A percentile compares a stretch with the other conserved stretches of the same genome.
Evolutionary conservation across 2,113 vertebrate species (phyloP).

Genomic region (Ancistrus triradiatus): DNA sequence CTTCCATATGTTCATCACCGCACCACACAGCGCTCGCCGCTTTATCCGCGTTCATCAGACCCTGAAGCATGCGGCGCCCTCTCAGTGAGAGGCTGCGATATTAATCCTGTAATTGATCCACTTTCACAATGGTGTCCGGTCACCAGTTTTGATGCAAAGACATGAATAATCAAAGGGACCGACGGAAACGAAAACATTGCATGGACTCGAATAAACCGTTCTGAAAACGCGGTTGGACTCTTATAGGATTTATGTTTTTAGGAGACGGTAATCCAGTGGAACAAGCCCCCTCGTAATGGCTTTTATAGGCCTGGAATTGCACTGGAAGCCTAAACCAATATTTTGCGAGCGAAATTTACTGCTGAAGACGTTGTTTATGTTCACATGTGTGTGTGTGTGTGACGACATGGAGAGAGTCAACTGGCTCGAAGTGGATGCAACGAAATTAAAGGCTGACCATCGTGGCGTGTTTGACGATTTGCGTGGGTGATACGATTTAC

Average conservation of each 20-base stretch:
- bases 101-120: slow-evolving; percentile 32
- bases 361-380: slow-evolving; percentile 43
- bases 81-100: slow-evolving; percentile 15
- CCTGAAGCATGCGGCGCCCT: slow-evolving; percentile 19
- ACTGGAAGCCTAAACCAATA: slow-evolving; percentile 46
- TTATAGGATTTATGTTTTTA: slow-evolving; percentile 43
- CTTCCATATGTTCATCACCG: slow-evolving; percentile 10
- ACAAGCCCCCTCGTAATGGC: slow-evolving; percentile 34
- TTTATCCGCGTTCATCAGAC: slow-evolving; percentile 20
- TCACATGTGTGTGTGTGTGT: slow-evolving; percentile 23
- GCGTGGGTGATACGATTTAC: too few relatives aligned
- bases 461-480: too few relatives aligned
- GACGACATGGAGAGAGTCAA: slow-evolving; percentile 12
- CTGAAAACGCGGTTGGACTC: slow-evolving; percentile 37
- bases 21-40: slow-evolving; percentile 8
- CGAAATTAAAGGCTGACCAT: too few relatives aligned
- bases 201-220: slow-evolving; percentile 32
- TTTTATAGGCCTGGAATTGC: slow-evolving; percentile 46
- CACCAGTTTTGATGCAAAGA: slow-evolving; percentile 28
- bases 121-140: slow-evolving; percentile 23
- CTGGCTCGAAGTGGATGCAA: too few relatives aligned
- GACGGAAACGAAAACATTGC: slow-evolving; percentile 43
- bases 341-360: slow-evolving; percentile 36
- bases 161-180: slow-evolving; percentile 34
- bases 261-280: slow-evolving; percentile 45